Conservation (phyloP, 2,113 vertebrate genomes). For the Heteronetta atricapilla region DNA sequence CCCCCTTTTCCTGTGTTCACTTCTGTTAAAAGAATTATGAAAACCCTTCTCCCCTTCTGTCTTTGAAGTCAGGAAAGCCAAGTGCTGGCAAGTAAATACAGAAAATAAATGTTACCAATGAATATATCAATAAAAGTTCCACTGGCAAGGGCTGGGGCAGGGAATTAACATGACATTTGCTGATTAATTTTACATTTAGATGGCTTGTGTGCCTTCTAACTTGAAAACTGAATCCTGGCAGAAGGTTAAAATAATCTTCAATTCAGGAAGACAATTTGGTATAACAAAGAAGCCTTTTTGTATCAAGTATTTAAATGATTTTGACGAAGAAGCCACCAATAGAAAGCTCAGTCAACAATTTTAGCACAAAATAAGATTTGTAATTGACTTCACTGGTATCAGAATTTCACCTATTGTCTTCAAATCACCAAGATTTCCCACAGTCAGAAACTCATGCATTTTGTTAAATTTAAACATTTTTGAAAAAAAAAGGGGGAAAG, state of each 20-base stretch:
- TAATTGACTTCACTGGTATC: neutral
- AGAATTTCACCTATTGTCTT: neutral
- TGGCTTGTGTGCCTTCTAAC: neutral
- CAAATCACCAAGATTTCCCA: neutral
- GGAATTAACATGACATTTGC: neutral
- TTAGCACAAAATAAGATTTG: neutral
- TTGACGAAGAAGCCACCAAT: neutral
- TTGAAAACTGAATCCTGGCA: neutral
- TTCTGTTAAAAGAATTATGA: neutral
- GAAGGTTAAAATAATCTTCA: neutral
- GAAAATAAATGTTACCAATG: neutral
- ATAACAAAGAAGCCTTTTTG: neutral
- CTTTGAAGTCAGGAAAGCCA: neutral
- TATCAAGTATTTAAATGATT: neutral
- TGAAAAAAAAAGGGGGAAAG: neutral
- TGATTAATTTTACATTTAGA: neutral
- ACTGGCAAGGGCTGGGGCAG: neutral
- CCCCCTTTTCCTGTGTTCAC: neutral
- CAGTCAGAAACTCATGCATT: neutral
- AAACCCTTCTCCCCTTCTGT: neutral
- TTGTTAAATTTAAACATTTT: neutral
- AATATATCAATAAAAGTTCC: neutral
- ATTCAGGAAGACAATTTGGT: neutral
- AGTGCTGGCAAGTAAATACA: neutral
- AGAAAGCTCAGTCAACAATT: neutral